Conservation (phyloP, 2,797 vertebrate genomes). For the Sciurus vulgaris region DNA sequence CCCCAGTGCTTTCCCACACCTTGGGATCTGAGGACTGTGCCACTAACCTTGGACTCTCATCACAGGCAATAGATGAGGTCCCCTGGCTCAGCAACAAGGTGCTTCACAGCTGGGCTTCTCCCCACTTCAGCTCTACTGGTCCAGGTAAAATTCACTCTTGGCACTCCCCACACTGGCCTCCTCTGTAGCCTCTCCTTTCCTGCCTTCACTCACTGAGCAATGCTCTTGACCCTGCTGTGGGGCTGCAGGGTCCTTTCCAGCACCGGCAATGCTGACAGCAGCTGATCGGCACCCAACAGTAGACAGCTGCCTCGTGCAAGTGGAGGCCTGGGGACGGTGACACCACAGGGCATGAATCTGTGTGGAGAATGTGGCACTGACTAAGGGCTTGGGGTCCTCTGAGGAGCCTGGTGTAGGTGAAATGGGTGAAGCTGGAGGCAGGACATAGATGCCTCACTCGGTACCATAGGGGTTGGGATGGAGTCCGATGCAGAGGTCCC, state of each 20-base stretch:
- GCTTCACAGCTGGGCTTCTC: not conserved
- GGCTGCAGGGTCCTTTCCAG: not conserved
- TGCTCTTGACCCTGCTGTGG: not conserved
- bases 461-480: too few species aligned
- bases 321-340: too few species aligned
- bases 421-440: too few species aligned
- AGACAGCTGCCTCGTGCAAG: not conserved
- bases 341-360: too few species aligned
- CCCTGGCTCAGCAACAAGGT: not conserved
- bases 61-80: not conserved
- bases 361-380: too few species aligned
- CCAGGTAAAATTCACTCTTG: not conserved
- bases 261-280: not conserved
- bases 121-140: not conserved
- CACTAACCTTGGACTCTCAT: not conserved
- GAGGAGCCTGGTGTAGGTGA: too few species aligned
- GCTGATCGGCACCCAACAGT: not conserved
- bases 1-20: too few species aligned
- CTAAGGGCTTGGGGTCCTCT: too few species aligned
- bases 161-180: too few species aligned
- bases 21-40: not conserved
- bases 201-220: not conserved
- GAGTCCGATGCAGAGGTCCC: not conserved
- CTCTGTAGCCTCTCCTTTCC: too few species aligned
- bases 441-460: too few species aligned